phyloP scores from a whole-genome alignment of 2,888 invertebrate species.

The Drosophila histrio region DNA sequence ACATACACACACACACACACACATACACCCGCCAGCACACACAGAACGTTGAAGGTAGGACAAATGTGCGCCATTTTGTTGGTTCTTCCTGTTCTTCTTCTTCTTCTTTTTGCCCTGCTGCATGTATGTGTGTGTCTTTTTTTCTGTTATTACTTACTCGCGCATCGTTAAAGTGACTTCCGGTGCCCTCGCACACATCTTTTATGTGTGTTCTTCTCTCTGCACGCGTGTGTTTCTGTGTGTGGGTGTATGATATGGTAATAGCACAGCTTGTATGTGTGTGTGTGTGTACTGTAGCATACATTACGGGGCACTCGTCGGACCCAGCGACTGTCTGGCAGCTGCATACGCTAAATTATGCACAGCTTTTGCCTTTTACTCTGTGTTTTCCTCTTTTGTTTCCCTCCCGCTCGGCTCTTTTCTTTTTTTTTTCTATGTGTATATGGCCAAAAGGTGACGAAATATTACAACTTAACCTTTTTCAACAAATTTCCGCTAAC shows the following conservation, averaged over 20 bases:
- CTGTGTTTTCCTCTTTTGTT: neutral
- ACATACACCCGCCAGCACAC: constrained; percentile 2
- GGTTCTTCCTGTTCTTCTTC: constrained; percentile 35
- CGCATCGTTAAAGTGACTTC: constrained; percentile 80
- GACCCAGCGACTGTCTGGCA: constrained; percentile 39
- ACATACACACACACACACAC: constrained; percentile 6
- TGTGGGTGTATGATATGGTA: constrained; percentile 51
- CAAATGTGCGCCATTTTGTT: constrained; percentile 71
- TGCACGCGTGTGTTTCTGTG: constrained; percentile 22
- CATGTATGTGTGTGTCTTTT: constrained; percentile 30
- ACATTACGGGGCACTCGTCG: constrained; percentile 58
- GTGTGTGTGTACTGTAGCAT: constrained; percentile 49
- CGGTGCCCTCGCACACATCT: constrained; percentile 54
- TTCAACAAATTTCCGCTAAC: constrained; percentile 73
- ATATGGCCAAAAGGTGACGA: constrained; percentile 66
- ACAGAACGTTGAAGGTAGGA: constrained; percentile 24
- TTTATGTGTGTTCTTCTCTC: constrained; percentile 12
- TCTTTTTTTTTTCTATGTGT: neutral
- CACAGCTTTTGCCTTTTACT: constrained; percentile 63
- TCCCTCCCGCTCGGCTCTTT: too few relatives aligned
- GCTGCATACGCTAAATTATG: constrained; percentile 73
- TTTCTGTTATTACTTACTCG: constrained; percentile 73
- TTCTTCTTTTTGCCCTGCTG: constrained; percentile 18
- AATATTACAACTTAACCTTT: constrained; percentile 78
- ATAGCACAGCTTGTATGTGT: constrained; percentile 34